A percentile compares a stretch with the other conserved stretches of the same genome.
Conservation (phyloP, 2,888 invertebrate species). For the Hydrotaea diabolus region DNA sequence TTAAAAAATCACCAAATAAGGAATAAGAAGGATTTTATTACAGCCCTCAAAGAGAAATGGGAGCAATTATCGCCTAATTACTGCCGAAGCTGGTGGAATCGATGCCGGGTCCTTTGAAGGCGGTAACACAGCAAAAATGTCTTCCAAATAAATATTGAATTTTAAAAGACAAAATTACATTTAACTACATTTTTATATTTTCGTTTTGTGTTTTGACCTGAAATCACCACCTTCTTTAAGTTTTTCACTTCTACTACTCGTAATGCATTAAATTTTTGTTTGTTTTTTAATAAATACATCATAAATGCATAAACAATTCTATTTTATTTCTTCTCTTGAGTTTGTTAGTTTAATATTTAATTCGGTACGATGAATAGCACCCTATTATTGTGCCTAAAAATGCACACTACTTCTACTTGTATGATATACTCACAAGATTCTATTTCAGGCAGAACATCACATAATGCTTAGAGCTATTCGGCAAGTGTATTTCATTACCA, state of each 20-base stretch:
- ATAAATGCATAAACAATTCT: neutral
- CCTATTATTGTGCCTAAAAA: too few species aligned
- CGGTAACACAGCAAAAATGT: constrained; percentile 27
- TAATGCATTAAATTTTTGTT: neutral
- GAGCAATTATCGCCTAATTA: constrained; percentile 23
- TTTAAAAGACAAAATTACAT: too few species aligned
- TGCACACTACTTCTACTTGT: too few species aligned
- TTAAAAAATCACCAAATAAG: too few species aligned
- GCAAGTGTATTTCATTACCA: too few species aligned
- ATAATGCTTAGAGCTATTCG: too few species aligned
- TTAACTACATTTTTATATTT: constrained; percentile 2
- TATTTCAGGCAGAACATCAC: too few species aligned
- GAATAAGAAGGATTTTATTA: constrained; percentile 12
- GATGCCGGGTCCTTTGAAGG: constrained; percentile 29
- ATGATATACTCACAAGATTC: too few species aligned
- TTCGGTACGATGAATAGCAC: too few species aligned
- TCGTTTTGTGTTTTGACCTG: constrained; percentile 7
- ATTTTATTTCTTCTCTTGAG: neutral
- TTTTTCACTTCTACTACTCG: neutral
- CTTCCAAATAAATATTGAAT: constrained; percentile 30
- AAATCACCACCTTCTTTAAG: neutral
- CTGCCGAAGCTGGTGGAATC: constrained; percentile 33
- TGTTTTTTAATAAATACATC: neutral
- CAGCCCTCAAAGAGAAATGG: constrained; percentile 25
- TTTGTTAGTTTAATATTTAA: neutral